phyloP scores from a whole-genome alignment of 2,113 vertebrate species.

The Eleginops maclovinus region DNA sequence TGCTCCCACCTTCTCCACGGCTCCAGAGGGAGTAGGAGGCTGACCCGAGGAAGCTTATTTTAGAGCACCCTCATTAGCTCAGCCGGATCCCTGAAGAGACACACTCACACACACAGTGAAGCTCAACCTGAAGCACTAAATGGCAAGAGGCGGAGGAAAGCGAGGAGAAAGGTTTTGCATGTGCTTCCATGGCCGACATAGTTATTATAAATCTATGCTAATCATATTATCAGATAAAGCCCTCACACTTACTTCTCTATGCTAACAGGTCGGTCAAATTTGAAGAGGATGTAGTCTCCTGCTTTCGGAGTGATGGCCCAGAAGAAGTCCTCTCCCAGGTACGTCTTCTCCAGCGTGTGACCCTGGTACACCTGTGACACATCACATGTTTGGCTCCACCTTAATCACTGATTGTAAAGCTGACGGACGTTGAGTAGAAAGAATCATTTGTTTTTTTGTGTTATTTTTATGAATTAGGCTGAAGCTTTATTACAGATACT shows the following conservation, averaged over 20 bases:
- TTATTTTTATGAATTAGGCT: background rate
- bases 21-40: conserved; percentile 54
- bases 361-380: conserved; percentile 91
- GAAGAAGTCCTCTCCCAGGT: conserved; percentile 98
- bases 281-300: conserved; percentile 96
- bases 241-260: conserved; percentile 87
- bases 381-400: background rate
- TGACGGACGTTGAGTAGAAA: background rate
- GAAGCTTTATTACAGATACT: background rate
- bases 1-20: conserved; percentile 9
- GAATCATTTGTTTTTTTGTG: background rate
- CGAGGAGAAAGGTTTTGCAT: background rate
- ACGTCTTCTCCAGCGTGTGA: conserved; percentile 96
- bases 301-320: conserved; percentile 95
- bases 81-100: conserved; percentile 54
- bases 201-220: background rate
- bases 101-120: conserved; percentile 1
- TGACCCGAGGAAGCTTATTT: conserved; percentile 70
- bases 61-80: conserved; percentile 79
- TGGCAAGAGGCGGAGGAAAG: background rate
- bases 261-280: conserved; percentile 95
- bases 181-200: background rate
- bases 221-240: background rate
- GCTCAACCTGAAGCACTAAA: conserved; percentile 25
- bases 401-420: background rate